phyloP scores from a whole-genome alignment of 2,888 invertebrate genomes.

The Osedax fenrisi region DNA sequence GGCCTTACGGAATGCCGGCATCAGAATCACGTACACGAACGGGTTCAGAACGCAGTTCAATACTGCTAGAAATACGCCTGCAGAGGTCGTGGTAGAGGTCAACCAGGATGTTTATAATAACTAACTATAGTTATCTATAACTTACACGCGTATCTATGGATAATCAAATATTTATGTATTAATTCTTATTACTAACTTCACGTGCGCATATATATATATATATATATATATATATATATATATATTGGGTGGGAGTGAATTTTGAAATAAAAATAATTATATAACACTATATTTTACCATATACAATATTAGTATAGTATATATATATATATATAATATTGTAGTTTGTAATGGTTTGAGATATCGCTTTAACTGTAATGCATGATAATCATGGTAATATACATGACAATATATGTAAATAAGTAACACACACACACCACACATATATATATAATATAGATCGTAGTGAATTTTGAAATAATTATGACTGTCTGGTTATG shows the following conservation, averaged over 20 bases:
- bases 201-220: neutral
- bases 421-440: neutral
- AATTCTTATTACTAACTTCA: neutral
- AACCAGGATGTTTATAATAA: too few relatives aligned
- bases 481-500: too few relatives aligned
- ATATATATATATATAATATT: neutral
- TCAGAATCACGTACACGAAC: neutral
- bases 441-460: neutral
- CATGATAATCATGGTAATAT: too few relatives aligned
- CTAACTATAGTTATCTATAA: too few relatives aligned
- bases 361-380: too few relatives aligned
- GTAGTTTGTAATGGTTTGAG: too few relatives aligned
- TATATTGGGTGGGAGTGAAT: too few relatives aligned
- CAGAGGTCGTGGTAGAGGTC: neutral
- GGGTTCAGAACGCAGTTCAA: neutral
- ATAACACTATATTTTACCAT: neutral
- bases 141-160: too few relatives aligned
- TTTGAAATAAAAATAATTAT: neutral
- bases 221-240: neutral
- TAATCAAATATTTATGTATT: neutral
- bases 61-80: neutral
- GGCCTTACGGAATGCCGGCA: neutral
- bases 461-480: too few relatives aligned
- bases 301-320: neutral
- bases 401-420: too few relatives aligned